Percentiles rank a stretch among this genome's conserved stretches.
Evolutionary conservation across 2,888 invertebrate genomes (phyloP).

Genomic region (Dynastes grantii): DNA sequence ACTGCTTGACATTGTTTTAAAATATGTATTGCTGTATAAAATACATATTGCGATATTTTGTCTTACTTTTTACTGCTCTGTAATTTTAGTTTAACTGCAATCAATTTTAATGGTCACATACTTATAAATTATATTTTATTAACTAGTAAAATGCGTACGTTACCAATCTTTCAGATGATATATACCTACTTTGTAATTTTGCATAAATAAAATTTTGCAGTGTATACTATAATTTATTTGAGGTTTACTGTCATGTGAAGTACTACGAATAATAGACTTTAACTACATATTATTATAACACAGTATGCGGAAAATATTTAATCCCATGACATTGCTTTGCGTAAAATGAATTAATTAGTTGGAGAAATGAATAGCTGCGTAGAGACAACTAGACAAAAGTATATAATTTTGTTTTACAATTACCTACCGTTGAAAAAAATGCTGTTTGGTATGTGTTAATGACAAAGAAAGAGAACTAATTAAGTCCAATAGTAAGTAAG

Average conservation of each 20-base stretch:
- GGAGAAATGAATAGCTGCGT: background rate
- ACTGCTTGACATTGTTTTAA: too few relatives aligned
- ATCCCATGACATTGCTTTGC: background rate
- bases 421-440: background rate
- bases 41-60: too few relatives aligned
- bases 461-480: conserved; percentile 4
- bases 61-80: too few relatives aligned
- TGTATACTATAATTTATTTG: too few relatives aligned
- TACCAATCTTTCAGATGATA: too few relatives aligned
- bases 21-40: too few relatives aligned
- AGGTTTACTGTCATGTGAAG: background rate
- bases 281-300: background rate
- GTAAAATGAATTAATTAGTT: conserved; percentile 2
- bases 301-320: conserved; percentile 10
- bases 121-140: too few relatives aligned
- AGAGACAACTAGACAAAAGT: background rate
- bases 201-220: too few relatives aligned
- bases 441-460: background rate
- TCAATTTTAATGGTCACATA: too few relatives aligned
- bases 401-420: conserved; percentile 13
- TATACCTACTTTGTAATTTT: too few relatives aligned
- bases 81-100: too few relatives aligned
- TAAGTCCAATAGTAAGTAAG: background rate
- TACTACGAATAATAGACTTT: background rate
- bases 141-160: too few relatives aligned